Evolutionary conservation across 2,888 invertebrate species (phyloP).

Genomic region (Entomobrya proxima): DNA sequence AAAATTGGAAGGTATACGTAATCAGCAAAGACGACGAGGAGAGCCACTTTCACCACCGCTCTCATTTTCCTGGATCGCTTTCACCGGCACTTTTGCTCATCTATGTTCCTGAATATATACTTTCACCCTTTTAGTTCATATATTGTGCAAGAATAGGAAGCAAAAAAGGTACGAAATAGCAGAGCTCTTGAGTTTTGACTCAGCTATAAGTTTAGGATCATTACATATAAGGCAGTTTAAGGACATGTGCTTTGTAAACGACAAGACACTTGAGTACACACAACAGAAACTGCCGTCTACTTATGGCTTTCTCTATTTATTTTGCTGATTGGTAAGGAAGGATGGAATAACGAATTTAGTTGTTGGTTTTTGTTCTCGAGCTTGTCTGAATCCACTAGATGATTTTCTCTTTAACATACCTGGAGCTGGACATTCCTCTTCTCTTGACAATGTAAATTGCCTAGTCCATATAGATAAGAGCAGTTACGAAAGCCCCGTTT

Average conservation of each 20-base stretch:
- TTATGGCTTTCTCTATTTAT: conserved; percentile 54
- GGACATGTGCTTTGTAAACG: conserved; percentile 23
- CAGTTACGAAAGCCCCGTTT: conserved; percentile 8
- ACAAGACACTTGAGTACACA: conserved; percentile 49
- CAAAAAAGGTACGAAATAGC: neutral
- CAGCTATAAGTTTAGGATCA: conserved; percentile 22
- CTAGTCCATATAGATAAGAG: conserved; percentile 22
- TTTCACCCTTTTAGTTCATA: conserved; percentile 11
- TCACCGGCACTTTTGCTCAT: conserved; percentile 28
- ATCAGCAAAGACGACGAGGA: conserved; percentile 46
- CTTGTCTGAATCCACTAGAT: neutral
- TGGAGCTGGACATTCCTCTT: conserved; percentile 41
- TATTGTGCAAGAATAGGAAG: neutral
- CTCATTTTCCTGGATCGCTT: conserved; percentile 31
- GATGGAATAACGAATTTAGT: conserved; percentile 3
- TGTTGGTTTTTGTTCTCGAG: neutral
- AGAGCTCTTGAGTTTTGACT: conserved; percentile 33
- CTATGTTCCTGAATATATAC: conserved; percentile 2
- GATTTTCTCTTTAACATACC: conserved; percentile 28
- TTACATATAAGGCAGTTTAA: conserved; percentile 31
- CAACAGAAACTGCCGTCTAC: conserved; percentile 47
- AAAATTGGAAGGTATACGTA: conserved; percentile 62
- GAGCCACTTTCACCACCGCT: conserved; percentile 44
- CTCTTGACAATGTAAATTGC: conserved; percentile 24
- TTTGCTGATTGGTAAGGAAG: conserved; percentile 59